Base-by-base conservation (phyloP, 1,140 invertebrate species). In the Thaumatotibia leucotreta region DNA sequence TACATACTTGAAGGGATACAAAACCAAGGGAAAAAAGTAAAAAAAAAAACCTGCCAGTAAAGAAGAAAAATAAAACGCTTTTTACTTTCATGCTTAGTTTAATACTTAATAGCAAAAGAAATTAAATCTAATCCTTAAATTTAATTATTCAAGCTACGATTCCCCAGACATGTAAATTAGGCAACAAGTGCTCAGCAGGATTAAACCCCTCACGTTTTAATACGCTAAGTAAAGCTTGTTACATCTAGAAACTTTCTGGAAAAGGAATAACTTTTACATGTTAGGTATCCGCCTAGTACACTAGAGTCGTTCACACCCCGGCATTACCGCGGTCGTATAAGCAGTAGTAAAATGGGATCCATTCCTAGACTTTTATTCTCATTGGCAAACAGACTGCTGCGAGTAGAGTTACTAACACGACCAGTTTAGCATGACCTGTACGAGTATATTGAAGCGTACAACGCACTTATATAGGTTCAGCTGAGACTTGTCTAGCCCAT, bases 321-420 rank as follows among this genome's bases (percentile, higher is more conserved):
- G 39, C 17, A 20, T 45, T 20, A 45, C 39, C 39, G 27, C 24
- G 39, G 23, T 58, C 27, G 52, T 58, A 58, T 27, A 58, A 27
- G 24, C 23, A 58, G 52, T 58, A 58, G 52, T 58, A 58, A 58
- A 58, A 58, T 24, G 27, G 24, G 8, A n/a, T 58, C 52, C 52
- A 58, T 58, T 58, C 24, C 17, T 0, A 20, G 39, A 14, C 39
- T 45, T 0, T 2, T 45, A 1, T 45, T 45, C n/a, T n/a, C 39
- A 1, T 8, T 45, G 39, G 4, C 20, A 20, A 4, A 14, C 39
- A 45, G 14, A 20, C 17, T 17, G n/a, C 5, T 5, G 39, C 14
- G 9, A 45, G 10, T 33, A 11, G 10, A 33, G 11, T 4, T 33
- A 1, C 20, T 45, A 1, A 17, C 0, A 20, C 20, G 20, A 45